Percentiles rank a stretch among this genome's conserved stretches.
Conservation (phyloP, 1,140 invertebrate genomes). For the Drosophila sucinea region DNA sequence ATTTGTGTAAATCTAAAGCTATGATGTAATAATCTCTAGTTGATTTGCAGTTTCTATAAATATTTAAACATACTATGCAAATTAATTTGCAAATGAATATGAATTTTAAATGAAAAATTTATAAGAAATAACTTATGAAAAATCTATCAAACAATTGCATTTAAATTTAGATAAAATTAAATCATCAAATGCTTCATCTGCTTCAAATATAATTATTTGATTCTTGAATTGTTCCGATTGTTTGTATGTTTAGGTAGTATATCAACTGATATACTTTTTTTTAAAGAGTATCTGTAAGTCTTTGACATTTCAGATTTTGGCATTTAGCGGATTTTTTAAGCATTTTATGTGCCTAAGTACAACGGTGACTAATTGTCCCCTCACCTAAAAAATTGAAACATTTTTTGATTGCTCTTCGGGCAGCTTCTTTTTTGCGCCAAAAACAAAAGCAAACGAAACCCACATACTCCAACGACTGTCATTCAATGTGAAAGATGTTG, state of each 20-base stretch:
- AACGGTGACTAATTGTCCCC: constrained; percentile 71
- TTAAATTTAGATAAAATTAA: too few species aligned
- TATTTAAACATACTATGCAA: neutral
- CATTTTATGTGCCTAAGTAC: constrained; percentile 28
- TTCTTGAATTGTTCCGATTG: too few species aligned
- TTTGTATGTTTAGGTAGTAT: neutral
- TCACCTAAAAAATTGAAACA: constrained; percentile 13
- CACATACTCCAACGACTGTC: constrained; percentile 40
- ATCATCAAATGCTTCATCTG: too few species aligned
- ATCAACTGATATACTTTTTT: neutral
- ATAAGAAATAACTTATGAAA: neutral
- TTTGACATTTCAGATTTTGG: neutral
- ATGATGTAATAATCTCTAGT: neutral
- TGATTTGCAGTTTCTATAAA: neutral
- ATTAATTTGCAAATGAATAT: neutral
- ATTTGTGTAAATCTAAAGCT: constrained; percentile 8
- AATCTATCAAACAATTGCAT: too few species aligned
- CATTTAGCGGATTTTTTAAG: constrained; percentile 1
- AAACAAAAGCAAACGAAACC: constrained; percentile 3
- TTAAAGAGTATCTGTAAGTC: neutral
- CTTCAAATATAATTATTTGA: neutral
- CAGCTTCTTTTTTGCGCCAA: constrained; percentile 28
- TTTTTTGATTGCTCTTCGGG: constrained; percentile 25
- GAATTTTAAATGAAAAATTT: neutral
- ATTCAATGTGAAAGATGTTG: constrained; percentile 37